Evolutionary conservation across 2,797 vertebrate genomes (phyloP).

Genomic region (Mormyrops attenuatus): DNA sequence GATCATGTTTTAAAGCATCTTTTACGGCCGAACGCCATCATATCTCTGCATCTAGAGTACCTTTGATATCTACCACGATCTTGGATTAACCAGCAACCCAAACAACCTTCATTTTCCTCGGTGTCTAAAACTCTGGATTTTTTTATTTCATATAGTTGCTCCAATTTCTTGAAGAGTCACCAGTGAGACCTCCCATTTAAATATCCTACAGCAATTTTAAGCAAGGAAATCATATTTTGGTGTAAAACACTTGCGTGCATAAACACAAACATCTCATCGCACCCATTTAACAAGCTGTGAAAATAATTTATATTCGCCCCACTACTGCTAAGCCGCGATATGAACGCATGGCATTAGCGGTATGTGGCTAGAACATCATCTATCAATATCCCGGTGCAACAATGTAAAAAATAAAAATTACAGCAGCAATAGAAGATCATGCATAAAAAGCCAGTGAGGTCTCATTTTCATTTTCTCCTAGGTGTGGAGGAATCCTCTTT

Average conservation of each 20-base stretch:
- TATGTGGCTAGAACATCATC: background rate
- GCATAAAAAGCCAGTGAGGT: conserved; percentile 1
- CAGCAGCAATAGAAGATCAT: conserved; percentile 32
- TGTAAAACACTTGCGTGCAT: background rate
- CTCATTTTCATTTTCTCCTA: background rate
- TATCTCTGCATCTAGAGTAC: background rate
- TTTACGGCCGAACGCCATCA: background rate
- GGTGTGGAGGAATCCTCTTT: background rate
- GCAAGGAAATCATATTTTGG: background rate
- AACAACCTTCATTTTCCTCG: background rate
- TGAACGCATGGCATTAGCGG: background rate
- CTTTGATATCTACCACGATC: background rate
- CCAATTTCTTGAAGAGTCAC: background rate
- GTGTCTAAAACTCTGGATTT: background rate
- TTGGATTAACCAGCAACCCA: background rate
- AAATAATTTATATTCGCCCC: background rate
- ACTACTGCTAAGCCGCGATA: background rate
- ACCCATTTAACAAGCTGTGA: background rate
- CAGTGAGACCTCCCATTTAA: background rate
- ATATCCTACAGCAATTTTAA: background rate
- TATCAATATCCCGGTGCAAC: conserved; percentile 16
- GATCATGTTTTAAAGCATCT: background rate
- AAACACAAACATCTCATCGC: background rate
- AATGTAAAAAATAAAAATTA: conserved; percentile 40
- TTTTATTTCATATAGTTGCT: background rate